These are phyloP conservation scores for Sebastes vulpes DNA, from an alignment of 2,797 vertebrate genomes.

Conservation along the genomic window DNA sequence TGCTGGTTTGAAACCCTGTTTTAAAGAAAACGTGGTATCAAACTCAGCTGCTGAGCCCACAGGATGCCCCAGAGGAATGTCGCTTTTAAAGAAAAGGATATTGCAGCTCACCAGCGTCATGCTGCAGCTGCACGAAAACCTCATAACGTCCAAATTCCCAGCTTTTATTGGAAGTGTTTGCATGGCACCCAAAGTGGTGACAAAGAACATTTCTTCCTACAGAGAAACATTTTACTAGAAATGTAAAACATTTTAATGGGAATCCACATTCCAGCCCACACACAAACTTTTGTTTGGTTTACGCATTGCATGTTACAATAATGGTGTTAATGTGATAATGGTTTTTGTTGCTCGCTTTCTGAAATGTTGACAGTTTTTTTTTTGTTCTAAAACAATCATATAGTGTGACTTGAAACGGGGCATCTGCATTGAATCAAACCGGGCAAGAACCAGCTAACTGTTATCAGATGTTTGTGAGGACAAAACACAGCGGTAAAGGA, in stretches of 20 bases:
- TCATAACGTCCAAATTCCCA: neutral
- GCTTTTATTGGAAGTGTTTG: neutral
- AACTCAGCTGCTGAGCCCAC: slow-evolving; percentile 21
- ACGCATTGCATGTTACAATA: neutral
- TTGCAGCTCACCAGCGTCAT: slow-evolving; percentile 40
- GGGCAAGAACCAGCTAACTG: slow-evolving; percentile 50
- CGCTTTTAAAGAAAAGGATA: slow-evolving; percentile 44
- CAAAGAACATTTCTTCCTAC: neutral
- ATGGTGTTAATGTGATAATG: slow-evolving; percentile 10
- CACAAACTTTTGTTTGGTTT: neutral
- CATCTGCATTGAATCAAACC: slow-evolving; percentile 53
- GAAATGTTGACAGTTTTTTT: slow-evolving; percentile 9
- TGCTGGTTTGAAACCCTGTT: slow-evolving; percentile 22
- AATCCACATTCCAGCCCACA: neutral
- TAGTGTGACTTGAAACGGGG: neutral
- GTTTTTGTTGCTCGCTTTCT: neutral
- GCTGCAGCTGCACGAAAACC: slow-evolving; percentile 44
- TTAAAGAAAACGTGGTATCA: slow-evolving; percentile 4
- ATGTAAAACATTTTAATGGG: neutral
- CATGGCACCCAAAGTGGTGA: neutral
- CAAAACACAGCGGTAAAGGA: slow-evolving; percentile 25
- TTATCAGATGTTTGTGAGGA: slow-evolving; percentile 68
- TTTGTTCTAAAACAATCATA: neutral
- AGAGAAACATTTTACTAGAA: neutral
- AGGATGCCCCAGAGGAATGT: slow-evolving; percentile 46